Percentiles rank a stretch among this genome's conserved stretches.
phyloP scores from a whole-genome alignment of 2,797 vertebrate species.

The Betta splendens region DNA sequence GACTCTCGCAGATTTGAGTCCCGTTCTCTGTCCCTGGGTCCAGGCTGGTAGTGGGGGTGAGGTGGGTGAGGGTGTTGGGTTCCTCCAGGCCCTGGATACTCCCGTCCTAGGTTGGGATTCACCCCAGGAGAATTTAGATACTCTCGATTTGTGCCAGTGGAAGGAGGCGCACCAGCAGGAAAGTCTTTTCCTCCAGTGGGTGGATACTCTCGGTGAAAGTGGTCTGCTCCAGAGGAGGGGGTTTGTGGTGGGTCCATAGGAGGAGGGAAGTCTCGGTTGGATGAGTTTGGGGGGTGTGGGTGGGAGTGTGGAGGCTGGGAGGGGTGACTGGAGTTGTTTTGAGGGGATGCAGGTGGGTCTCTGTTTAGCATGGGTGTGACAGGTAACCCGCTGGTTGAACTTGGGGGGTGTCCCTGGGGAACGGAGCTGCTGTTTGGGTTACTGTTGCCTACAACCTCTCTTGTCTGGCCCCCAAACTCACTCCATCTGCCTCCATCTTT shows the following conservation, averaged over 20 bases:
- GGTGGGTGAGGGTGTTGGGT: slow-evolving; percentile 69
- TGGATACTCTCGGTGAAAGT: slow-evolving; percentile 84
- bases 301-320: slow-evolving; percentile 71
- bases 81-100: slow-evolving; percentile 77
- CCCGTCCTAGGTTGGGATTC: slow-evolving; percentile 76
- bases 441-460: slow-evolving; percentile 74
- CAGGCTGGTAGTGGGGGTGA: slow-evolving; percentile 74
- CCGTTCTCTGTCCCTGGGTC: slow-evolving; percentile 79
- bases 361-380: slow-evolving; percentile 73
- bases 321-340: slow-evolving; percentile 75
- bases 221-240: slow-evolving; percentile 74
- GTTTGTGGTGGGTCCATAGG: slow-evolving; percentile 76
- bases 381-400: slow-evolving; percentile 70
- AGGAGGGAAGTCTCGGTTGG: slow-evolving; percentile 80
- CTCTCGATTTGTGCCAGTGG: slow-evolving; percentile 81
- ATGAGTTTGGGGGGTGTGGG: slow-evolving; percentile 71
- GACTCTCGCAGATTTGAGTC: slow-evolving; percentile 78
- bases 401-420: slow-evolving; percentile 71
- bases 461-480: slow-evolving; percentile 80
- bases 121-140: slow-evolving; percentile 83
- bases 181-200: slow-evolving; percentile 84
- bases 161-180: slow-evolving; percentile 77
- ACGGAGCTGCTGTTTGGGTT: slow-evolving; percentile 74
- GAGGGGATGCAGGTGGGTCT: slow-evolving; percentile 79
- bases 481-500: slow-evolving; percentile 84